These are phyloP conservation scores for Salticus scenicus DNA, from an alignment of 2,888 invertebrate species.

Conservation along the genomic window DNA sequence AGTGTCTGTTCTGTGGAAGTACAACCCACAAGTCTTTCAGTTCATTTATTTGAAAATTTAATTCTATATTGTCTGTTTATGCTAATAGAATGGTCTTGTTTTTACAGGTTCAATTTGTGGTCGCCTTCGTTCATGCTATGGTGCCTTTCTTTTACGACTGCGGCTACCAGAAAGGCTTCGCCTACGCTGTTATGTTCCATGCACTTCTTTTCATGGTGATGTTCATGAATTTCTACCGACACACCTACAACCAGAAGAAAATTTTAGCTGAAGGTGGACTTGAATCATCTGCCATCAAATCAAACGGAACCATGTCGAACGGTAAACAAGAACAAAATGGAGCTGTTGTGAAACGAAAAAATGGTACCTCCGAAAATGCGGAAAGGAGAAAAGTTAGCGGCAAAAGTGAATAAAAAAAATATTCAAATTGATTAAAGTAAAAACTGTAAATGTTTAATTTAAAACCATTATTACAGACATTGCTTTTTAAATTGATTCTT, in stretches of 20 bases:
- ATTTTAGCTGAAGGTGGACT: not conserved
- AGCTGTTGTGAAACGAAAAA: not conserved
- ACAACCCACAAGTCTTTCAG: too few species aligned
- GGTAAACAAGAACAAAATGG: not conserved
- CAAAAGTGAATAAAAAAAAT: constrained; percentile 11
- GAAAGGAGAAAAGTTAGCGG: constrained; percentile 7
- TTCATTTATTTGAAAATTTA: too few species aligned
- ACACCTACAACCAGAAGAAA: constrained; percentile 73
- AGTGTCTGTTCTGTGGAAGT: too few species aligned
- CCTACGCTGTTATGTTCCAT: constrained; percentile 76
- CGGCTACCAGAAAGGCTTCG: constrained; percentile 76
- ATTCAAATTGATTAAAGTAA: too few species aligned
- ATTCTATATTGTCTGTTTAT: too few species aligned
- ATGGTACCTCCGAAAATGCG: not conserved
- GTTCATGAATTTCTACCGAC: constrained; percentile 76
- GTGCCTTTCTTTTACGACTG: constrained; percentile 75
- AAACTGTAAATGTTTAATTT: too few species aligned
- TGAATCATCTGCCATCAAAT: not conserved
- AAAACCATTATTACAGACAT: too few species aligned
- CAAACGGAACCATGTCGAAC: constrained; percentile 7
- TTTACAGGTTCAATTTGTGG: constrained; percentile 70
- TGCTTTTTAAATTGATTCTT: too few species aligned
- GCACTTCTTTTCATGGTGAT: constrained; percentile 76
- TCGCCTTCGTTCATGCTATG: constrained; percentile 71
- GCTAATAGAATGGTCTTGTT: too few species aligned